phyloP scores from a whole-genome alignment of 1,140 invertebrate species.

The Drosophila prosaltans region DNA sequence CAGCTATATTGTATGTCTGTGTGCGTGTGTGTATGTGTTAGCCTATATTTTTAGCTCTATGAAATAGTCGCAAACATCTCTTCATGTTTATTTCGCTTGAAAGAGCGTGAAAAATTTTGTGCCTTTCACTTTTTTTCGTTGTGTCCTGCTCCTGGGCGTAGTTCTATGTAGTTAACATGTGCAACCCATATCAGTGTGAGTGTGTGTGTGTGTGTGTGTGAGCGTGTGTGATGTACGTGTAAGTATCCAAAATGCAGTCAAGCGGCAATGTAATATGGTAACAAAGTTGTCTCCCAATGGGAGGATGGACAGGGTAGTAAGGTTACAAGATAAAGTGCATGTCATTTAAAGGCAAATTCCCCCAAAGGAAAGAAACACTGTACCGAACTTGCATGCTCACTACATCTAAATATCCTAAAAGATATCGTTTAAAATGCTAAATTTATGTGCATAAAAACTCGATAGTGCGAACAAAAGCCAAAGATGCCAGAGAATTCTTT shows the following conservation, averaged over 20 bases:
- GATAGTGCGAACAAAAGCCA: not conserved
- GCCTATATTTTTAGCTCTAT: constrained; percentile 34
- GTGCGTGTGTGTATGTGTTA: constrained; percentile 3
- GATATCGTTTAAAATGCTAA: not conserved
- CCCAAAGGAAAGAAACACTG: not conserved
- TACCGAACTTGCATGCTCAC: not conserved
- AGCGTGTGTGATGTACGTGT: constrained; percentile 16
- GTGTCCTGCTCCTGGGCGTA: constrained; percentile 43
- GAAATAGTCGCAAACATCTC: constrained; percentile 64
- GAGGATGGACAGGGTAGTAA: not conserved
- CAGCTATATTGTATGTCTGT: not conserved
- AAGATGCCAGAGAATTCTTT: not conserved
- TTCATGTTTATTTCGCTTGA: constrained; percentile 75
- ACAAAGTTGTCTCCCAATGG: constrained; percentile 1
- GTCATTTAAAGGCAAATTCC: constrained; percentile 41
- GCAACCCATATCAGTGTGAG: constrained; percentile 44
- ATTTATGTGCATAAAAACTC: not conserved
- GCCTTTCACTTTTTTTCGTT: constrained; percentile 17
- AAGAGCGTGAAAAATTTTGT: constrained; percentile 68
- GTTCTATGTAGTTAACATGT: constrained; percentile 53
- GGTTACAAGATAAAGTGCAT: constrained; percentile 22
- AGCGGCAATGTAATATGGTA: constrained; percentile 68
- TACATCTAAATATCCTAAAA: constrained; percentile 4
- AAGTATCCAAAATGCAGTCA: constrained; percentile 74
- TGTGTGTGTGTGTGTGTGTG: not conserved